Conservation (phyloP, 2,797 vertebrate genomes). For the Eremophila alpestris region DNA sequence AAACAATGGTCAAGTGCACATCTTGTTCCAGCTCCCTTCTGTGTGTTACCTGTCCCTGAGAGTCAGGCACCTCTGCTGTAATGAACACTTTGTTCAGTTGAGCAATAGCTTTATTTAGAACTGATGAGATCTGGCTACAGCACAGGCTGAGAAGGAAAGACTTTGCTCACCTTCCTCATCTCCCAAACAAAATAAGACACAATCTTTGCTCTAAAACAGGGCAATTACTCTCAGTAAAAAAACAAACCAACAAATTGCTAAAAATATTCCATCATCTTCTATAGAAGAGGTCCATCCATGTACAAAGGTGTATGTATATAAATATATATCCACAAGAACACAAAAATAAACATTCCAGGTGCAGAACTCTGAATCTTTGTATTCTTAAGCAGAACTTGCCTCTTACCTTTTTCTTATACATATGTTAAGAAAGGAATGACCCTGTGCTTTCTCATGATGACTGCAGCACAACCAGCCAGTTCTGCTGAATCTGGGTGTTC, state of each 20-base stretch:
- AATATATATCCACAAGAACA: neutral
- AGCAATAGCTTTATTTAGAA: slow-evolving; percentile 20
- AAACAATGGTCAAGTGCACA: neutral
- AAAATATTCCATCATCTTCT: neutral
- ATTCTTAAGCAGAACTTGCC: slow-evolving; percentile 13
- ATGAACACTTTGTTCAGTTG: slow-evolving; percentile 20
- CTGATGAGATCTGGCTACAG: slow-evolving; percentile 7
- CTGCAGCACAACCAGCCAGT: slow-evolving; percentile 59
- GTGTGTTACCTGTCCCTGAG: neutral
- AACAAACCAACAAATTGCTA: neutral
- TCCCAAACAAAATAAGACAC: neutral
- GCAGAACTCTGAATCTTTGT: neutral
- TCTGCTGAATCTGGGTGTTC: slow-evolving; percentile 69
- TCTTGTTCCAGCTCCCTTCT: neutral
- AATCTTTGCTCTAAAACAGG: neutral
- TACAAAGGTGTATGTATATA: neutral
- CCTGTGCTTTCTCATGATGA: slow-evolving; percentile 76
- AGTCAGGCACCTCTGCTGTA: slow-evolving; percentile 5
- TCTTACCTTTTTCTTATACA: slow-evolving; percentile 75
- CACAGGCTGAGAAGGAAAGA: neutral
- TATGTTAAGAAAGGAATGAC: slow-evolving; percentile 59
- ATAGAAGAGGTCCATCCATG: neutral
- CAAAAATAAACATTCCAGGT: neutral
- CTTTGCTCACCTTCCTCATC: neutral
- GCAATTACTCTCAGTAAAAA: neutral